Evolutionary conservation across 2,888 invertebrate genomes (phyloP).

Genomic region (Eulithis testata): DNA sequence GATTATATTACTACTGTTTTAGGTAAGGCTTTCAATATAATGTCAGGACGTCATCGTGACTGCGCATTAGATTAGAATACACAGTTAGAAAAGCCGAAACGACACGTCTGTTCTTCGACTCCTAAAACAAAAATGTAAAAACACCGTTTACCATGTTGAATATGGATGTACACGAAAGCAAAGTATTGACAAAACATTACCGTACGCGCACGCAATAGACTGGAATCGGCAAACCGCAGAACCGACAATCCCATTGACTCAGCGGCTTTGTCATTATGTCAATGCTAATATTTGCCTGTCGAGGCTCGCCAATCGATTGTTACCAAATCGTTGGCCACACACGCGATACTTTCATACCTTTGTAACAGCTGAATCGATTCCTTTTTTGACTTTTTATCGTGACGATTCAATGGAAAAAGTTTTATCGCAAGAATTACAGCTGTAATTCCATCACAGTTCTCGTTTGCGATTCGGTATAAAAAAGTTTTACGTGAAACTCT

Average conservation of each 20-base stretch:
- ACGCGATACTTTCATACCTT: constrained; percentile 34
- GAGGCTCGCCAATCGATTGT: constrained; percentile 59
- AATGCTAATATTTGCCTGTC: constrained; percentile 73
- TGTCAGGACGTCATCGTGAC: too few relatives aligned
- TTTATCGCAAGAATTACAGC: constrained; percentile 30
- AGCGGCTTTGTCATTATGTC: constrained; percentile 80
- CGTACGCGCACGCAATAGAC: constrained; percentile 47
- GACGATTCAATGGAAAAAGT: constrained; percentile 14
- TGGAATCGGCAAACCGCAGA: constrained; percentile 59
- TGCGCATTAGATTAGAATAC: background rate
- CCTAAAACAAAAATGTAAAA: constrained; percentile 21
- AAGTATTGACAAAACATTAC: constrained; percentile 47
- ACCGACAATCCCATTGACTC: constrained; percentile 67
- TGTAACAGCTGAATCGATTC: constrained; percentile 23
- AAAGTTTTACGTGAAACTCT: constrained; percentile 40
- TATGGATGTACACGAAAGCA: constrained; percentile 37
- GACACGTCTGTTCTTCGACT: constrained; percentile 3
- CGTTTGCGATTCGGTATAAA: constrained; percentile 30
- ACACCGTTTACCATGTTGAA: constrained; percentile 19
- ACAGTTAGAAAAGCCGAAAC: constrained; percentile 11
- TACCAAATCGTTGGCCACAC: constrained; percentile 44
- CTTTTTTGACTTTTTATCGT: constrained; percentile 13
- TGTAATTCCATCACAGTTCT: constrained; percentile 34
- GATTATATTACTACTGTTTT: too few relatives aligned
- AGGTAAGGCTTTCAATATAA: too few relatives aligned